Evolutionary conservation across 2,113 vertebrate species (phyloP).

Genomic region (Pteronura brasiliensis): DNA sequence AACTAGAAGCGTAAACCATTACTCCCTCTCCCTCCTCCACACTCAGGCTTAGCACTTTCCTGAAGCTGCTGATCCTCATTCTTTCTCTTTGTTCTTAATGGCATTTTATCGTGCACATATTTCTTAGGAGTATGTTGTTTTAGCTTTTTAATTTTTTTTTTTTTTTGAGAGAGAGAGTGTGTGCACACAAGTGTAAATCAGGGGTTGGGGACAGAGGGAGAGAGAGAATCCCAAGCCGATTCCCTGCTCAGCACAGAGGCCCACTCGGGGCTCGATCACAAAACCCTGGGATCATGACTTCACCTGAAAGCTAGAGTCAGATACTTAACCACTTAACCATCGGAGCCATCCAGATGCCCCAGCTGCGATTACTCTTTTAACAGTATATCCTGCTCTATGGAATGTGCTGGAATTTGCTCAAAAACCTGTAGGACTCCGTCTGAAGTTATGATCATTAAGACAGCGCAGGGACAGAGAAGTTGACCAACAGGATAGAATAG

Average conservation of each 20-base stretch:
- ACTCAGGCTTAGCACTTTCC: neutral
- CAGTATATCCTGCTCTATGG: neutral
- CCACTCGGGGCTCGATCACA: neutral
- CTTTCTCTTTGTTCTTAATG: neutral
- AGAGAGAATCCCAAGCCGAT: neutral
- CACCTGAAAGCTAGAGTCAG: neutral
- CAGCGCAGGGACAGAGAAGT: neutral
- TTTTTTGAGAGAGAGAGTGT: no score
- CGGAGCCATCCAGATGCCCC: neutral
- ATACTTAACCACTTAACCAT: neutral
- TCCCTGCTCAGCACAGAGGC: neutral
- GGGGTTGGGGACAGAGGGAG: neutral
- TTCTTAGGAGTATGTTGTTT: neutral
- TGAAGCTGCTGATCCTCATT: neutral
- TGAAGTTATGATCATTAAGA: neutral
- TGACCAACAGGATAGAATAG: neutral
- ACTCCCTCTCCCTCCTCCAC: neutral
- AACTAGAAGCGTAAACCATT: neutral
- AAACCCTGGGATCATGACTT: neutral
- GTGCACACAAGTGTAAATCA: neutral
- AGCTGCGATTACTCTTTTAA: neutral
- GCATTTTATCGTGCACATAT: neutral
- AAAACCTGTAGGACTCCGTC: neutral
- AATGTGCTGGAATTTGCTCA: neutral
- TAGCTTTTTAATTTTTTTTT: neutral